Evolutionary conservation across 2,797 vertebrate genomes (phyloP).

Genomic region (Trichosurus vulpecula): DNA sequence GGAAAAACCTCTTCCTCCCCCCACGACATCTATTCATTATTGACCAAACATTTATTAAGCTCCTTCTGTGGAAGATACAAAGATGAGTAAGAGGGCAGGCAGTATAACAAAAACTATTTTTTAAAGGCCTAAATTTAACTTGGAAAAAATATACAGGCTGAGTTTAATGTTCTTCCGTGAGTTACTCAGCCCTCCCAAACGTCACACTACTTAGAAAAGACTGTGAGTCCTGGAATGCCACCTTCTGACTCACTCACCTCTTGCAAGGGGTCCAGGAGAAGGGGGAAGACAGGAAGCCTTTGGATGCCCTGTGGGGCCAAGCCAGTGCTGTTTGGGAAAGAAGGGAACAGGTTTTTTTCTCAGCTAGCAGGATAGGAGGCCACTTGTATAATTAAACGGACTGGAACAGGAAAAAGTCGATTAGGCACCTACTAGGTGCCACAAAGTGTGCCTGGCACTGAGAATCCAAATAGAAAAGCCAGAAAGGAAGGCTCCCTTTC

Average conservation of each 20-base stretch:
- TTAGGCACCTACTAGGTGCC: neutral
- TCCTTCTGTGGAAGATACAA: neutral
- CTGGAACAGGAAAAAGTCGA: neutral
- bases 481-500: neutral
- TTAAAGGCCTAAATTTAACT: neutral
- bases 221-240: too few species aligned
- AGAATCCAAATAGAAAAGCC: neutral
- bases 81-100: neutral
- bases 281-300: neutral
- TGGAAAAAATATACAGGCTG: neutral
- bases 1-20: neutral
- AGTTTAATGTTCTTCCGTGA: neutral
- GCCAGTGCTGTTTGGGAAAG: neutral
- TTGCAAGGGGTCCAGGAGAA: neutral
- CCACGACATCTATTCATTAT: neutral
- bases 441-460: neutral
- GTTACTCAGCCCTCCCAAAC: neutral
- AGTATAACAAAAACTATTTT: neutral
- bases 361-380: neutral
- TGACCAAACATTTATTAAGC: neutral
- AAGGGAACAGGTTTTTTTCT: neutral
- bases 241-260: neutral
- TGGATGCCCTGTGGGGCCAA: neutral
- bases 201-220: neutral
- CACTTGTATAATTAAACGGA: neutral